Conservation (phyloP, 1,140 invertebrate genomes). For the Aporrectodea caliginosa region DNA sequence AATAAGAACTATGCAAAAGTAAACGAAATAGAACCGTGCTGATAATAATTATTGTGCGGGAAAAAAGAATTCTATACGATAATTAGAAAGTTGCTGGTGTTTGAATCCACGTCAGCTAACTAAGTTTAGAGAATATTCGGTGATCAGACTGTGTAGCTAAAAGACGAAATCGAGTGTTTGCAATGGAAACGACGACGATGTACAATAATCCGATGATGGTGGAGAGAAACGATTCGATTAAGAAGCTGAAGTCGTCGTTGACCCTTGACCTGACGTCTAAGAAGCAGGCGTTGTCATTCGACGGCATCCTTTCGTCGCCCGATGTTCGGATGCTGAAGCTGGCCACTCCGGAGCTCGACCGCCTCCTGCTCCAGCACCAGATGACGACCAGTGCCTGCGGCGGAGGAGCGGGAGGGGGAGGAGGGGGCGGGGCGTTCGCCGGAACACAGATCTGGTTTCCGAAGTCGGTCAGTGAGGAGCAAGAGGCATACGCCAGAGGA, state of each 20-base stretch:
- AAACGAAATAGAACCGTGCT: too few relatives aligned
- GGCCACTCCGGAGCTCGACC: conserved; percentile 7
- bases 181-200: neutral
- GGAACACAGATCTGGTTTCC: conserved; percentile 66
- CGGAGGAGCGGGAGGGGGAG: neutral
- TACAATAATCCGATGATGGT: neutral
- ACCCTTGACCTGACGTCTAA: neutral
- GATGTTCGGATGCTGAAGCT: conserved; percentile 18
- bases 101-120: too few relatives aligned
- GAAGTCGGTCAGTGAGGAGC: conserved; percentile 76
- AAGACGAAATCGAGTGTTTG: too few relatives aligned
- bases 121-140: too few relatives aligned
- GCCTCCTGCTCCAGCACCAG: conserved; percentile 8
- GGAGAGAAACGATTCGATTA: neutral
- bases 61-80: too few relatives aligned
- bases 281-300: neutral
- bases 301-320: conserved; percentile 2
- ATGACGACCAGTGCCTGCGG: neutral
- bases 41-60: too few relatives aligned
- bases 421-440: neutral
- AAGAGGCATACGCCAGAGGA: conserved; percentile 83
- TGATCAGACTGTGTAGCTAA: too few relatives aligned
- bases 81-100: too few relatives aligned
- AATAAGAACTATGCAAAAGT: too few relatives aligned
- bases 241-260: neutral